These are phyloP conservation scores for Morinoia aosen DNA, from an alignment of 2,888 invertebrate species.

Conservation along the genomic window DNA sequence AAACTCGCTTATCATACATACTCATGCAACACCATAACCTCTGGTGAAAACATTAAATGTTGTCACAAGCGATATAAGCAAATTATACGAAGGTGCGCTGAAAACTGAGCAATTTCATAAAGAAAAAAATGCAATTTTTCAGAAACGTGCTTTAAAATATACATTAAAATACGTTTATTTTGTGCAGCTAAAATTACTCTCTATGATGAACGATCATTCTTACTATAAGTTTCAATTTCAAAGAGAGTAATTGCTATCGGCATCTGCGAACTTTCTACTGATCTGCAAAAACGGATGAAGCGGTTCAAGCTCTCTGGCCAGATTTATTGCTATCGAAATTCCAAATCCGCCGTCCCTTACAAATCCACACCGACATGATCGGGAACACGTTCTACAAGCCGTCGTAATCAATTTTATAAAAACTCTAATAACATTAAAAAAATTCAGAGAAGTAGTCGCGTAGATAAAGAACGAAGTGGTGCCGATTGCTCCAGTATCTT, in stretches of 20 bases:
- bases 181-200: too few relatives aligned
- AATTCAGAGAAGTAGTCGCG: neutral
- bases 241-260: neutral
- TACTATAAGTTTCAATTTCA: neutral
- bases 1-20: too few relatives aligned
- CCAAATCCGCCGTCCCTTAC: neutral
- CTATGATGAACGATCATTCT: neutral
- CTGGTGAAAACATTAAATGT: too few relatives aligned
- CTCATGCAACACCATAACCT: too few relatives aligned
- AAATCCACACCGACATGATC: slow-evolving; percentile 24
- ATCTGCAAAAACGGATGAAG: neutral
- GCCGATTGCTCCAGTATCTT: neutral
- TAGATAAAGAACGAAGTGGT: neutral
- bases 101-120: too few relatives aligned
- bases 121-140: neutral
- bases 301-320: neutral
- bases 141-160: neutral
- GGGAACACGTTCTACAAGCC: neutral
- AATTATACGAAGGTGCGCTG: too few relatives aligned
- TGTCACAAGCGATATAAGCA: too few relatives aligned
- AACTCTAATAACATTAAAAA: neutral
- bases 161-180: too few relatives aligned
- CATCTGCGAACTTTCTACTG: neutral
- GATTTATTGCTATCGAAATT: slow-evolving; percentile 32
- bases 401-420: neutral